These are phyloP conservation scores for Amphiprion percula DNA, from an alignment of 2,113 vertebrate genomes.

Conservation along the genomic window DNA sequence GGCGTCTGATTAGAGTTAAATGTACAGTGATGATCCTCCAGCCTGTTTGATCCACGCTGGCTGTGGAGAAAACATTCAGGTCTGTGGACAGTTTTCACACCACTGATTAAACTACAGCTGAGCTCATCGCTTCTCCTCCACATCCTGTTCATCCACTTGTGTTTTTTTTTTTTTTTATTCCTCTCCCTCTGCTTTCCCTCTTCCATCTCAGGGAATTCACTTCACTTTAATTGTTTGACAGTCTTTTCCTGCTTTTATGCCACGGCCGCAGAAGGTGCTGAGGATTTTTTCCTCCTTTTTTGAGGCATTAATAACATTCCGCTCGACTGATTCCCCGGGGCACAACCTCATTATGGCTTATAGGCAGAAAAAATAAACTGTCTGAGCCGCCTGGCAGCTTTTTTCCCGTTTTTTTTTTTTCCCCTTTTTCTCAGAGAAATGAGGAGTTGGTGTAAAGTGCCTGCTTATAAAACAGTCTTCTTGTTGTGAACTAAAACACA, in stretches of 20 bases:
- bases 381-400: constrained; percentile 69
- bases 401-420: constrained; percentile 26
- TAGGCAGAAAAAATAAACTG: constrained; percentile 78
- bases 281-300: constrained; percentile 76
- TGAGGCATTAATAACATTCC: constrained; percentile 87
- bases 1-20: constrained; percentile 42
- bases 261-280: constrained; percentile 81
- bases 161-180: constrained; percentile 13
- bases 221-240: constrained; percentile 89
- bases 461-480: constrained; percentile 59
- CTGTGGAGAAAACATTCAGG: constrained; percentile 11
- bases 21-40: constrained; percentile 34
- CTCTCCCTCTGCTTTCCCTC: background rate
- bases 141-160: constrained; percentile 53
- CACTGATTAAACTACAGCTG: constrained; percentile 36
- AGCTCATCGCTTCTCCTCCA: constrained; percentile 56
- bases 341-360: constrained; percentile 86
- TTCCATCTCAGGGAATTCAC: constrained; percentile 87
- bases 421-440: constrained; percentile 48
- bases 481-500: constrained; percentile 67
- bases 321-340: constrained; percentile 85
- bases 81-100: constrained; percentile 39
- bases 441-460: constrained; percentile 64
- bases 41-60: constrained; percentile 40
- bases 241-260: constrained; percentile 87